These are phyloP conservation scores for Esperia sulphurella DNA, from an alignment of 2,888 invertebrate genomes.

Conservation along the genomic window DNA sequence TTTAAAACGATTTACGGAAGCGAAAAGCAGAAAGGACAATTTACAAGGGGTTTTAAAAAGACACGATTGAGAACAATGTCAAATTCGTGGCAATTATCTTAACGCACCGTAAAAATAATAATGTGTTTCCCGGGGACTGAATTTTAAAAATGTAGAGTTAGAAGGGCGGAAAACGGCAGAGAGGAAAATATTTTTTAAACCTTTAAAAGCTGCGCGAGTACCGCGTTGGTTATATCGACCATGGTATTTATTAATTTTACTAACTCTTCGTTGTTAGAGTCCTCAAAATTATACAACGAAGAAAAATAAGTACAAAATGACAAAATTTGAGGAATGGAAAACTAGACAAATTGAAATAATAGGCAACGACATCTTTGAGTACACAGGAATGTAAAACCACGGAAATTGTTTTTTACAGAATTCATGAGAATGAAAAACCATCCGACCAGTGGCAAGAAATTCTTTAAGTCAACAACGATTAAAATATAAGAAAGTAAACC, in stretches of 20 bases:
- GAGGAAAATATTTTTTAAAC: conserved; percentile 37
- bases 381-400: too few relatives aligned
- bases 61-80: conserved; percentile 15
- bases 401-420: too few relatives aligned
- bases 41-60: conserved; percentile 4
- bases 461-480: too few relatives aligned
- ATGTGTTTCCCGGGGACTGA: conserved; percentile 30
- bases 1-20: conserved; percentile 8
- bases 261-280: too few relatives aligned
- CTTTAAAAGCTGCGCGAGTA: conserved; percentile 37
- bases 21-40: conserved; percentile 7
- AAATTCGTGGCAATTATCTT: conserved; percentile 31
- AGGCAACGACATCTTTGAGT: too few relatives aligned
- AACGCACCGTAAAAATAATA: conserved; percentile 35
- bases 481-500: neutral
- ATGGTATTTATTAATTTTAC: conserved; percentile 45
- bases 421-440: too few relatives aligned
- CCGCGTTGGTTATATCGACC: conserved; percentile 30
- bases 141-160: conserved; percentile 43
- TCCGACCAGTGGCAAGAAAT: too few relatives aligned
- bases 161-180: conserved; percentile 27
- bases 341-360: too few relatives aligned
- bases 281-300: neutral
- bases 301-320: too few relatives aligned
- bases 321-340: too few relatives aligned